These are phyloP conservation scores for Meghimatium bilineatum DNA, from an alignment of 2,888 invertebrate genomes.

Conservation along the genomic window DNA sequence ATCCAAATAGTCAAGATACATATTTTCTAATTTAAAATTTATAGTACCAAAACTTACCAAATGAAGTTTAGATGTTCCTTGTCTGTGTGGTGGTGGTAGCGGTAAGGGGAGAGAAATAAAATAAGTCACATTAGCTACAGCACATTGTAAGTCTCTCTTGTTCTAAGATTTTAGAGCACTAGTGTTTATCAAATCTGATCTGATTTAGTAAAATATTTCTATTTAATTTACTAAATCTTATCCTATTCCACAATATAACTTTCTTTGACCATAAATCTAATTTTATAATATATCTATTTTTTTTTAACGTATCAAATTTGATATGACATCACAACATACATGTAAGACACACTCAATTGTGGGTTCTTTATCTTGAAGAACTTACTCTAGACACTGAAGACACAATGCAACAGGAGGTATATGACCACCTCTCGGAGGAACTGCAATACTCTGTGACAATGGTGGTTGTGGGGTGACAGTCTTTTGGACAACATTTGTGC, in stretches of 20 bases:
- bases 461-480: neutral
- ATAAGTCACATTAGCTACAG: neutral
- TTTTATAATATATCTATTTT: neutral
- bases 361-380: neutral
- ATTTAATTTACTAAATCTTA: neutral
- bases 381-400: slow-evolving; percentile 36
- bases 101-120: neutral
- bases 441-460: neutral
- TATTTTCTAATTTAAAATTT: no score
- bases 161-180: neutral
- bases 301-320: neutral
- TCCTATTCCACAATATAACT: neutral
- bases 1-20: no score
- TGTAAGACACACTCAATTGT: neutral
- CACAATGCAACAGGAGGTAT: slow-evolving; percentile 37
- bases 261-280: neutral
- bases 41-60: slow-evolving; percentile 7
- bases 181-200: neutral
- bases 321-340: no score
- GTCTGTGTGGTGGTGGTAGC: no score
- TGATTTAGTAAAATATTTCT: neutral
- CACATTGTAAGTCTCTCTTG: no score
- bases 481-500: neutral
- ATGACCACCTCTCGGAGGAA: slow-evolving; percentile 13
- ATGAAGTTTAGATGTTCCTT: neutral